Conservation (phyloP, 2,797 vertebrate species). For the Centroberyx gerrardi region DNA sequence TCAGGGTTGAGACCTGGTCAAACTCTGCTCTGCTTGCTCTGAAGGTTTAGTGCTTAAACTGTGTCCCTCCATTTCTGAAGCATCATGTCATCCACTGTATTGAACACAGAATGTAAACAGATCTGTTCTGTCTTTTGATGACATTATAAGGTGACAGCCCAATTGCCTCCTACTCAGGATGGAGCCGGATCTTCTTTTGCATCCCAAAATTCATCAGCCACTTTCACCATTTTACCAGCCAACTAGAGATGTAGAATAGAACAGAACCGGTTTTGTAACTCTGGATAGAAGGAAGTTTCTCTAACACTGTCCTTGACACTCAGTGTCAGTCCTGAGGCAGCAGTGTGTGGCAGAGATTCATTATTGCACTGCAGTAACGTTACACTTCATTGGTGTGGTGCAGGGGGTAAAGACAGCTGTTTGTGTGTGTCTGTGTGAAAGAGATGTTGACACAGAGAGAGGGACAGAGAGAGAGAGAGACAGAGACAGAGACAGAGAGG, state of each 20-base stretch:
- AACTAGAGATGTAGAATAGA: conserved; percentile 8
- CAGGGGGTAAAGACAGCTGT: conserved; percentile 32
- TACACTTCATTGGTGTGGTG: conserved; percentile 44
- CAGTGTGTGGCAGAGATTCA: conserved; percentile 52
- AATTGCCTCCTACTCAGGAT: background rate
- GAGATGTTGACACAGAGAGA: conserved; percentile 28
- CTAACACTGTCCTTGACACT: conserved; percentile 36
- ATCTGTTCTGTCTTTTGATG: no score
- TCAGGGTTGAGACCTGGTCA: no score
- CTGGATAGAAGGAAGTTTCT: conserved; percentile 1
- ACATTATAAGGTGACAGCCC: background rate
- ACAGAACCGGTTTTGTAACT: conserved; percentile 21
- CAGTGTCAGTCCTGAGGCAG: conserved; percentile 43
- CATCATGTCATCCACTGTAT: no score
- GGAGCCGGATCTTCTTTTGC: background rate
- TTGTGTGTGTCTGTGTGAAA: conserved; percentile 35
- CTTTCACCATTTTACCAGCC: background rate
- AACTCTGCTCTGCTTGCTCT: no score
- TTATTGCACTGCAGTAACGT: conserved; percentile 57
- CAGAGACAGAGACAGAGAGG: conserved; percentile 1
- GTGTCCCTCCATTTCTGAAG: no score
- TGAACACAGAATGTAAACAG: no score
- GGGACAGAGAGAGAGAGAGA: background rate
- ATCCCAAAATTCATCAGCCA: background rate
- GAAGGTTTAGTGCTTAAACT: no score